Percentiles rank a stretch among this genome's conserved stretches.
Evolutionary conservation across 2,113 vertebrate species (phyloP).

Genomic region (Suricata suricatta): DNA sequence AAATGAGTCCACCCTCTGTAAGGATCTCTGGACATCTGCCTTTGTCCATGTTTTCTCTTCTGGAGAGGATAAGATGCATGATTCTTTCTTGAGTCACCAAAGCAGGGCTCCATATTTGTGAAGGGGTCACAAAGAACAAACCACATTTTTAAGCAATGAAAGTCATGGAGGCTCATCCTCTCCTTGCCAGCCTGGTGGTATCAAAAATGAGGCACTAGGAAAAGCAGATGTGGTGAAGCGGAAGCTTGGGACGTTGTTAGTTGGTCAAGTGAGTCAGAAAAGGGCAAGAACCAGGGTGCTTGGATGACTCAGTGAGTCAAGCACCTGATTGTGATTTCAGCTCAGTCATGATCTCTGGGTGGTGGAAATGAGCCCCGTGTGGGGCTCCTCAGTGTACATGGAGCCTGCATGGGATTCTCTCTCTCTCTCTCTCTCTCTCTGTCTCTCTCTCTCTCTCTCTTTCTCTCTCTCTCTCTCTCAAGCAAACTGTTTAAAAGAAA

Average conservation of each 20-base stretch:
- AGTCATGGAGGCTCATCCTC: rapidly evolving
- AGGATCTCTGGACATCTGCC: background rate
- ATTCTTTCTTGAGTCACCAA: background rate
- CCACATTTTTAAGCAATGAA: background rate
- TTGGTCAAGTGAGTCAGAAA: background rate
- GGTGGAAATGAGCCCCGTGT: too few relatives aligned
- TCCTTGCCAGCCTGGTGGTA: rapidly evolving
- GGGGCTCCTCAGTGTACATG: too few relatives aligned
- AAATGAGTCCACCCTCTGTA: background rate
- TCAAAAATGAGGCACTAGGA: background rate
- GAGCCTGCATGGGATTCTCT: too few relatives aligned
- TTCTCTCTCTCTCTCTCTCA: too few relatives aligned
- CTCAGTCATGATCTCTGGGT: too few relatives aligned
- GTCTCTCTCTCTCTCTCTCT: too few relatives aligned
- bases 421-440: too few relatives aligned
- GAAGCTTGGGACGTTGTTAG: background rate
- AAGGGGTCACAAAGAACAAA: background rate
- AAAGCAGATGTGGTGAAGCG: rapidly evolving
- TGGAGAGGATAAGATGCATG: background rate
- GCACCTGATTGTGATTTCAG: too few relatives aligned
- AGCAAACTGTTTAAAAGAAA: background rate
- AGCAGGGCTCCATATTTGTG: background rate
- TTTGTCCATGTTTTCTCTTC: background rate
- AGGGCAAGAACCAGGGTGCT: background rate
- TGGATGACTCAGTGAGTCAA: too few relatives aligned